These are phyloP conservation scores for Alosa sapidissima DNA, from an alignment of 2,797 vertebrate genomes.

Conservation along the genomic window DNA sequence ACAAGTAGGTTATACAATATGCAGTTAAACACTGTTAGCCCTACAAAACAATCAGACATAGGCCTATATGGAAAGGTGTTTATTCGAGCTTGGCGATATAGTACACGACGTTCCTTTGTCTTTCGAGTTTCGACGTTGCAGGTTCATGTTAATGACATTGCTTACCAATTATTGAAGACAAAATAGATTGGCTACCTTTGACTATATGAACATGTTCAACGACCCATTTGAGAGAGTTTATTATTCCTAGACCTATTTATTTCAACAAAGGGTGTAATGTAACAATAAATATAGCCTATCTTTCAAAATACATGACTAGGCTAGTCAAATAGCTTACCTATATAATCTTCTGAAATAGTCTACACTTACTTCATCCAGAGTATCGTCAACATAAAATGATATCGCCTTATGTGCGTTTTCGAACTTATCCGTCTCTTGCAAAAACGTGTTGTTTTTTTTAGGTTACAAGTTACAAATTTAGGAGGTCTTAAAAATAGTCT, in stretches of 20 bases:
- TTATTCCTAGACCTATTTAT: not conserved
- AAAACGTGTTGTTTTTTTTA: too few species aligned
- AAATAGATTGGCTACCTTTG: not conserved
- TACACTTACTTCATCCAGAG: too few species aligned
- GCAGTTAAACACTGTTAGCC: not conserved
- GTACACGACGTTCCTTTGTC: slow-evolving; percentile 20
- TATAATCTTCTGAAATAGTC: too few species aligned
- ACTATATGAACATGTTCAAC: not conserved
- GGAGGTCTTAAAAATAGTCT: too few species aligned
- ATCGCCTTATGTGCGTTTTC: too few species aligned
- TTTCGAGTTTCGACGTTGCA: not conserved
- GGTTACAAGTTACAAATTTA: too few species aligned
- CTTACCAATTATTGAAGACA: not conserved
- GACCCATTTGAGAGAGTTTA: not conserved
- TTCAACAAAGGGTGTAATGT: not conserved
- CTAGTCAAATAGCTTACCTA: too few species aligned
- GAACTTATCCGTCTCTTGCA: too few species aligned
- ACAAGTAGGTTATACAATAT: not conserved
- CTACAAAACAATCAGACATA: not conserved
- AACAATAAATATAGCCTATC: not conserved
- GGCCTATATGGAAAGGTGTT: not conserved
- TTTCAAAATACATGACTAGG: not conserved
- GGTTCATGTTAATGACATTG: not conserved
- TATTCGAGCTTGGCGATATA: not conserved
- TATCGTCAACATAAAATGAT: too few species aligned